Percentiles rank a stretch among this genome's conserved stretches.
These are phyloP conservation scores for Tachyglossus aculeatus DNA, from an alignment of 2,797 vertebrate genomes.

Conservation along the genomic window DNA sequence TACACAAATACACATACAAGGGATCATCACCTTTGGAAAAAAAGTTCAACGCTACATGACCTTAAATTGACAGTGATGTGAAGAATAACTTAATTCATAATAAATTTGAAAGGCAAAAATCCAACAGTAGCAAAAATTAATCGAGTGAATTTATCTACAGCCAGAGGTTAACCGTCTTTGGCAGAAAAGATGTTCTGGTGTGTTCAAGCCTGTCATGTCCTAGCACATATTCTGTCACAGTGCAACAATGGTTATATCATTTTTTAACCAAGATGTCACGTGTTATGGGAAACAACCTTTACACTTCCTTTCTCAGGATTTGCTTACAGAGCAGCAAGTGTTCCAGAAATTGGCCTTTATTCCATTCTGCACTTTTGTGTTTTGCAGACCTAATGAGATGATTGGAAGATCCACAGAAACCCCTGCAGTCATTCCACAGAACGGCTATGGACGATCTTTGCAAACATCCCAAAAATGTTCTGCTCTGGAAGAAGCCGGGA, in stretches of 20 bases:
- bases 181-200: slow-evolving; percentile 50
- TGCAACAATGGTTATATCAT: slow-evolving; percentile 22
- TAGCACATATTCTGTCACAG: slow-evolving; percentile 49
- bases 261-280: slow-evolving; percentile 52
- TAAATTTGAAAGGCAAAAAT: slow-evolving; percentile 51
- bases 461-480: not conserved
- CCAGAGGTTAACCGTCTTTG: slow-evolving; percentile 49
- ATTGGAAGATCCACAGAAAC: slow-evolving; percentile 30
- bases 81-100: slow-evolving; percentile 57
- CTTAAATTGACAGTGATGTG: slow-evolving; percentile 41
- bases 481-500: not conserved
- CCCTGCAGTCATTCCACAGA: not conserved
- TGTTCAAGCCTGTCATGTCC: slow-evolving; percentile 54
- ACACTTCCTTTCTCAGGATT: slow-evolving; percentile 40
- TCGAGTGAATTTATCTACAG: slow-evolving; percentile 39
- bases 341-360: slow-evolving; percentile 19
- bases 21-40: too few species aligned
- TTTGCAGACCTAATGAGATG: slow-evolving; percentile 61
- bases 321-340: slow-evolving; percentile 40
- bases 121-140: slow-evolving; percentile 35
- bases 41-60: too few species aligned
- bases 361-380: slow-evolving; percentile 48
- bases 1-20: too few species aligned
- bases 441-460: slow-evolving; percentile 11
- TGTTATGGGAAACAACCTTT: slow-evolving; percentile 41